Conservation (phyloP, 1,140 invertebrate species). For the Cotesia typhae region DNA sequence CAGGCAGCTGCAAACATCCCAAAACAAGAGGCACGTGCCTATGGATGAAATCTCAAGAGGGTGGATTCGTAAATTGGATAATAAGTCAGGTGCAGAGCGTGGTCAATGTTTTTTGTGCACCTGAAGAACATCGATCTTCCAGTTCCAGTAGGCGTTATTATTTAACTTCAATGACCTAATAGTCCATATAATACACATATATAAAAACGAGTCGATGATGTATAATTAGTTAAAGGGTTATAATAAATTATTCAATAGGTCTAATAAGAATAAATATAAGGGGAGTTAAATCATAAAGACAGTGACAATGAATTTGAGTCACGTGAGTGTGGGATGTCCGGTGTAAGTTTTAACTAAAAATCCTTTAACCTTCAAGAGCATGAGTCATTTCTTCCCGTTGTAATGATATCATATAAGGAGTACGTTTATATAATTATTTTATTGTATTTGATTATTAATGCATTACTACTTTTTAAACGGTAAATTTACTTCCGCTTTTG, state of each 20-base stretch:
- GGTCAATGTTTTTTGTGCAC: neutral
- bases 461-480: no score
- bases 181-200: no score
- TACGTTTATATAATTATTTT: neutral
- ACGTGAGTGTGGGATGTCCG: conserved; percentile 20
- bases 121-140: neutral
- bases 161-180: neutral
- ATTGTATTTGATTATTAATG: neutral
- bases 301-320: conserved; percentile 18
- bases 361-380: conserved; percentile 3
- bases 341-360: neutral
- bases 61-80: neutral
- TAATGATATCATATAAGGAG: conserved; percentile 11
- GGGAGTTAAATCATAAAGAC: no score
- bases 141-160: neutral
- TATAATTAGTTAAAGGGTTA: neutral
- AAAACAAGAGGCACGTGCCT: conserved; percentile 14
- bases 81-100: conserved; percentile 13
- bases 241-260: neutral
- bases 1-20: conserved; percentile 4
- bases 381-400: conserved; percentile 16
- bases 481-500: no score
- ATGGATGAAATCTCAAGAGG: conserved; percentile 12
- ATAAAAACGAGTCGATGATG: no score
- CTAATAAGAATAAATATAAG: no score